Percentiles rank a stretch among this genome's conserved stretches.
Evolutionary conservation across 2,888 invertebrate genomes (phyloP).

Genomic region (Orthosia gothica): DNA sequence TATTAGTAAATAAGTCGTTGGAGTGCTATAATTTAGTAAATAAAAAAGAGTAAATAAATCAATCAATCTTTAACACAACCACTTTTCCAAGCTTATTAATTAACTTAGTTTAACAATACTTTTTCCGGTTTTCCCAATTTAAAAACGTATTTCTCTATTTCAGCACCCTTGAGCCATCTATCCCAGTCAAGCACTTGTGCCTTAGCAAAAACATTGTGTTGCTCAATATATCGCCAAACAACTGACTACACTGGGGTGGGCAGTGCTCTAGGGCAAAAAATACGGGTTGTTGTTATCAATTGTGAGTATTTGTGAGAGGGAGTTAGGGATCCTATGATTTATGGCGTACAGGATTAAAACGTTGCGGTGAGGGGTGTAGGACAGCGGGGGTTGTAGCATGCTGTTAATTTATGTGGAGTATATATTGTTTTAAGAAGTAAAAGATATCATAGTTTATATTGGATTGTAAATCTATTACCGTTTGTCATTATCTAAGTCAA

Average conservation of each 20-base stretch:
- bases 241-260: constrained; percentile 56
- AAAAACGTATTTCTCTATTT: not conserved
- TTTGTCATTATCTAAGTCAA: no score
- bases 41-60: no score
- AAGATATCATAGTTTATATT: not conserved
- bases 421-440: not conserved
- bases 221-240: constrained; percentile 61
- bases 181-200: constrained; percentile 26
- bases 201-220: constrained; percentile 38
- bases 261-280: constrained; percentile 63
- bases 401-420: not conserved
- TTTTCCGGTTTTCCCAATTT: not conserved
- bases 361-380: constrained; percentile 60
- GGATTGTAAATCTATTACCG: not conserved
- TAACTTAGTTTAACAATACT: no score
- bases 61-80: no score
- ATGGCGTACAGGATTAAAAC: constrained; percentile 82
- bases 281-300: constrained; percentile 80
- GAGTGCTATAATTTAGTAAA: no score
- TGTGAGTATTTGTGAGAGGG: constrained; percentile 78
- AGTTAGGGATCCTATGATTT: constrained; percentile 81
- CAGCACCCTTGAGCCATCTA: not conserved
- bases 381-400: not conserved
- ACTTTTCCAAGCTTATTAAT: not conserved
- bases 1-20: no score